Base-by-base conservation (phyloP, 2,888 invertebrate species). In the Athalia rosae region DNA sequence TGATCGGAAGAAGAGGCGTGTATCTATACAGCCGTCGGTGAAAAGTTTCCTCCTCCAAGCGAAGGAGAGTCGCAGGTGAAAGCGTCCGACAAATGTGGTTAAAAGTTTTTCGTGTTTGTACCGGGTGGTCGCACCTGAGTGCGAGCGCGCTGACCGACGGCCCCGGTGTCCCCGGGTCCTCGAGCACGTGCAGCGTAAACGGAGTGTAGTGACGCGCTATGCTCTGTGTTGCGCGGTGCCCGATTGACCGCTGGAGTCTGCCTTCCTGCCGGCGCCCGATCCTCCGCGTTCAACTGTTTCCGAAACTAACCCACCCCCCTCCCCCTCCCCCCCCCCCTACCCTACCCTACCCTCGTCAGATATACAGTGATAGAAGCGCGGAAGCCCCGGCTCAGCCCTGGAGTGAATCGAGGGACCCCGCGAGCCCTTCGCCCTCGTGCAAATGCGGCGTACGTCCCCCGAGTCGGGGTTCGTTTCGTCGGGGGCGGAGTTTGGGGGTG, bases 201-300 rank as follows among this genome's bases (percentile, higher is more conserved):
- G 67, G 85, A 87, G 87, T 88, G 88, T 89, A 88, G 88, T 89
- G 89, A 88, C 87, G 89, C 87, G 89, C 89, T 88, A 87, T 86
- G 85, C 87, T 86, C 87, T 87, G 84, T 86, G 87, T 87, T 89
- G 89, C 89, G 88, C 89, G 89, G 85, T 86, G 86, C 88, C 87
- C 89, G 89, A 88, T 89, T 88, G 89, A 89, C 89, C 89, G 89
- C 85, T 87, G 85, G 88, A 87, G 87, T 89, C 90, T 90, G 89
- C 84, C 86, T 80, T 79, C 85, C 86, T 84, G 84, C 85, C 85
- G 85, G 84, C 85, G 85, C 84, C 83, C 84, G 81, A 85, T 84
- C 83, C 84, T 85, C 82, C 83, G 85, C 83, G 82, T 74, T 50
- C 74, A 83, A 83, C 83, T 85, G 85, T 85, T 86, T 85, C 82